These are phyloP conservation scores for Aplidium turbinatum DNA, from an alignment of 23 tunicate species.

Conservation along the genomic window DNA sequence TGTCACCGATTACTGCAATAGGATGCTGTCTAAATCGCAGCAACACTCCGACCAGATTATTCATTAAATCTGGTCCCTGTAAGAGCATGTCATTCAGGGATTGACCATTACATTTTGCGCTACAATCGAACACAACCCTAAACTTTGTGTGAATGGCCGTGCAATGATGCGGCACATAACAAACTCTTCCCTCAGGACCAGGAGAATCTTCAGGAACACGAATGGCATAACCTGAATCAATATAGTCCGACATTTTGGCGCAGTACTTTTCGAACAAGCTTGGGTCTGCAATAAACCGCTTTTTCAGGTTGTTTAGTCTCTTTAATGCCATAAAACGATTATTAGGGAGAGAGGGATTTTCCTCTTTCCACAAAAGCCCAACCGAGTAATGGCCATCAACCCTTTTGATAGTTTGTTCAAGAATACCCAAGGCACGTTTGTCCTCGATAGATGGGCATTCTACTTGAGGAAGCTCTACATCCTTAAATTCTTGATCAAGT, in stretches of 20 bases:
- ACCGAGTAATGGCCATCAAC: constrained; percentile 2
- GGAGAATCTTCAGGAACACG: background rate
- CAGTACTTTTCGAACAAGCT: background rate
- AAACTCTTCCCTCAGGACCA: background rate
- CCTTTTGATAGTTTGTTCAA: background rate
- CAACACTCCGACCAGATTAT: constrained; percentile 4
- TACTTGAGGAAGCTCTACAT: background rate
- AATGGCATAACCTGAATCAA: background rate
- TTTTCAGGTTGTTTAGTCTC: background rate
- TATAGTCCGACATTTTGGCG: background rate
- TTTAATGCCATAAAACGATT: constrained; percentile 12
- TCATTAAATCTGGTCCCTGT: background rate
- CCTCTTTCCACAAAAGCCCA: constrained; percentile 7
- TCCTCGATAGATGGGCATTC: background rate
- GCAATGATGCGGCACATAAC: constrained; percentile 9
- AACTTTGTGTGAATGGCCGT: background rate
- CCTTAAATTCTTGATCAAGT: background rate
- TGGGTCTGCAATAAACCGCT: background rate
- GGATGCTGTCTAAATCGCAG: constrained; percentile 1
- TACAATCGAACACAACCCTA: constrained; percentile 16
- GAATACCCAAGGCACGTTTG: background rate
- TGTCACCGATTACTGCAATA: background rate
- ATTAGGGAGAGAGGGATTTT: background rate
- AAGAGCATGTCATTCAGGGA: background rate
- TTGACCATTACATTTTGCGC: background rate